phyloP scores from a whole-genome alignment of 2,797 vertebrate genomes.

The Phalanger gymnotis region DNA sequence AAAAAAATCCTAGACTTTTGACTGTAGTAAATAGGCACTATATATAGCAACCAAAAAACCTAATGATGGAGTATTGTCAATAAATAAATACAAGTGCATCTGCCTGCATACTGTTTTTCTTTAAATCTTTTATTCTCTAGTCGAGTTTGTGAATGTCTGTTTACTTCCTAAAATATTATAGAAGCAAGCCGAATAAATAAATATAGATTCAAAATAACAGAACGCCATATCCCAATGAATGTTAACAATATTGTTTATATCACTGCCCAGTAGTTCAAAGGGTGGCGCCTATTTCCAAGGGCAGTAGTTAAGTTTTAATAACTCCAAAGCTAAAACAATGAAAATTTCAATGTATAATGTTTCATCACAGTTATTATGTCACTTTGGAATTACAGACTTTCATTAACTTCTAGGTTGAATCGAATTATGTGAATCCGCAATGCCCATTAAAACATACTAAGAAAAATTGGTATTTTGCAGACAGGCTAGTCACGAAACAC shows the following conservation, averaged over 20 bases:
- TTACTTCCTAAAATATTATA: background rate
- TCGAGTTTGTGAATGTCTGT: background rate
- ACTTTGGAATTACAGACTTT: conserved; percentile 61
- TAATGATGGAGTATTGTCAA: background rate
- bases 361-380: conserved; percentile 13
- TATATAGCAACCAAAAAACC: background rate
- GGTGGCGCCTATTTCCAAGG: background rate
- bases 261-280: background rate
- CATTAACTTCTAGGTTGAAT: conserved; percentile 32
- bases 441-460: conserved; percentile 33
- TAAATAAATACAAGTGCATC: background rate
- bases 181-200: conserved; percentile 9
- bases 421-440: conserved; percentile 40
- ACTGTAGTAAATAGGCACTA: background rate
- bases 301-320: background rate
- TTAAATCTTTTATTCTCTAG: background rate
- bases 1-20: background rate
- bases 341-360: conserved; percentile 2
- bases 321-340: conserved; percentile 29
- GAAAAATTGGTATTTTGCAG: conserved; percentile 49
- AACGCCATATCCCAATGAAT: background rate
- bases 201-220: background rate
- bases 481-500: conserved; percentile 38
- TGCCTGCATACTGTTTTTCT: background rate
- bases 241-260: background rate